Conservation (phyloP, 2,113 vertebrate species). For the Syngnathus floridae region DNA sequence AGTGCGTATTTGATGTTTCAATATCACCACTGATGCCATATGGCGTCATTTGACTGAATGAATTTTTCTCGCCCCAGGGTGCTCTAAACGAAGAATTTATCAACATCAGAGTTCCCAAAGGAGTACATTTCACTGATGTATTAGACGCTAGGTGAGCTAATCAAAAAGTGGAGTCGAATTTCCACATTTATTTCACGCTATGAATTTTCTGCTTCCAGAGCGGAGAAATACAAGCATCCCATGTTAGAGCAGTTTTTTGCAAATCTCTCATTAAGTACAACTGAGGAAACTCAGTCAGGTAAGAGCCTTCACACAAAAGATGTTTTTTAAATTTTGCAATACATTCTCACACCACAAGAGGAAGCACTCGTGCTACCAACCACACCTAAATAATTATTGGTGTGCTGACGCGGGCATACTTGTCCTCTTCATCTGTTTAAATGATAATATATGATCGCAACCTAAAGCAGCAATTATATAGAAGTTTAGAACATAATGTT, state of each 20-base stretch:
- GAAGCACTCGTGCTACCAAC: not conserved
- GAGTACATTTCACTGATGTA: constrained; percentile 51
- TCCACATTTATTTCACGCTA: not conserved
- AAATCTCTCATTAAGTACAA: constrained; percentile 38
- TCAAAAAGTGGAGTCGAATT: not conserved
- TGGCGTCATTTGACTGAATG: constrained; percentile 11
- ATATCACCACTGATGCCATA: constrained; percentile 16
- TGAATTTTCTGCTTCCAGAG: constrained; percentile 40
- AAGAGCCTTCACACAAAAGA: constrained; percentile 4
- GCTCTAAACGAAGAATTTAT: constrained; percentile 66
- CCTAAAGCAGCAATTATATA: not conserved
- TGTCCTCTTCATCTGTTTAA: not conserved
- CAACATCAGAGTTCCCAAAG: constrained; percentile 56
- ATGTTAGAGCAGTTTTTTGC: constrained; percentile 63
- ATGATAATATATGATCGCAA: not conserved
- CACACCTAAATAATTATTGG: not conserved
- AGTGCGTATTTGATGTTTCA: constrained; percentile 40
- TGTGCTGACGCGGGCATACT: not conserved
- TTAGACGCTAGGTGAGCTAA: constrained; percentile 63
- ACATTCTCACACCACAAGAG: too few relatives aligned
- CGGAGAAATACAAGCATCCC: constrained; percentile 68
- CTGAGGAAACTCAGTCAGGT: constrained; percentile 35
- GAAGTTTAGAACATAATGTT: not conserved
- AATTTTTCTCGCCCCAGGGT: constrained; percentile 25
- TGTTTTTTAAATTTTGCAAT: too few relatives aligned